Conservation (phyloP, 2,797 vertebrate genomes). For the Peromyscus eremicus region DNA sequence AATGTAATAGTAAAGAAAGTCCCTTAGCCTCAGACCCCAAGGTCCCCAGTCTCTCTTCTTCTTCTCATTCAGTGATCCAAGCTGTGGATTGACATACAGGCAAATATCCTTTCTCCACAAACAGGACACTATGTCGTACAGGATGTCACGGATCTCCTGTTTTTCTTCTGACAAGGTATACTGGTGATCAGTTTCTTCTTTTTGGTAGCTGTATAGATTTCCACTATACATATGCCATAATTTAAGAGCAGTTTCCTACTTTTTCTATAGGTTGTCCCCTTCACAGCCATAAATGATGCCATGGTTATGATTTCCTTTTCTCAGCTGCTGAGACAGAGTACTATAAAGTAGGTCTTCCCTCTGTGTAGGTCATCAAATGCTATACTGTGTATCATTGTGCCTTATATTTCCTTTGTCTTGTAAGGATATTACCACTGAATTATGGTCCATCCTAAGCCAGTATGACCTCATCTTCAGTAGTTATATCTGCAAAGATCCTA, state of each 20-base stretch:
- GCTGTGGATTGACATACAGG: not conserved
- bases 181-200: not conserved
- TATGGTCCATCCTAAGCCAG: not conserved
- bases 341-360: not conserved
- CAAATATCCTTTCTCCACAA: not conserved
- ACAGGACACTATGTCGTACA: not conserved
- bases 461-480: not conserved
- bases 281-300: not conserved
- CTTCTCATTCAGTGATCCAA: not conserved
- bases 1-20: not conserved
- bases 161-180: not conserved
- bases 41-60: not conserved
- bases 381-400: not conserved
- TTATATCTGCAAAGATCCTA: not conserved
- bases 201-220: not conserved
- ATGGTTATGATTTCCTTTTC: not conserved
- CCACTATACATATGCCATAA: not conserved
- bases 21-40: not conserved
- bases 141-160: not conserved
- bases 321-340: not conserved
- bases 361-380: not conserved
- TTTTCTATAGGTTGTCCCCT: not conserved
- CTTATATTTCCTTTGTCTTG: slow-evolving; percentile 14
- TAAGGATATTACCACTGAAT: not conserved
- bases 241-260: not conserved